Evolutionary conservation across 2,888 invertebrate genomes (phyloP).

Genomic region (Chrysina gloriosa): DNA sequence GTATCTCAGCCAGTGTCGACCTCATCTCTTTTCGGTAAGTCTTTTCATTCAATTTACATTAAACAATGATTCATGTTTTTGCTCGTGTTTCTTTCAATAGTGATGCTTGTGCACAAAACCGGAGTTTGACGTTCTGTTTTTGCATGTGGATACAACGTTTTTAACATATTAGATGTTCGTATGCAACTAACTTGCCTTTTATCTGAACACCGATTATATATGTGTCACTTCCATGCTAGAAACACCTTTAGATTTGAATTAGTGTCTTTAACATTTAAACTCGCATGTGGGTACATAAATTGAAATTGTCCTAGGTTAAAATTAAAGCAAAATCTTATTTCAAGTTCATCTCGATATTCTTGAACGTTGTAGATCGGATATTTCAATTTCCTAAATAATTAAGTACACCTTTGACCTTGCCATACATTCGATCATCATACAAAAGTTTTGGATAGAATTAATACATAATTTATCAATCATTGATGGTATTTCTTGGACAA

Average conservation of each 20-base stretch:
- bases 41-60: conserved; percentile 14
- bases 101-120: conserved; percentile 30
- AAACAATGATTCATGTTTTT: conserved; percentile 34
- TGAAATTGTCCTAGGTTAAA: conserved; percentile 27
- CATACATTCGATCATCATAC: too few species aligned
- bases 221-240: background rate
- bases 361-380: too few species aligned
- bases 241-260: too few species aligned
- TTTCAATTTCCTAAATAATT: too few species aligned
- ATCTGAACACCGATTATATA: too few species aligned
- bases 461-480: too few species aligned
- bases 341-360: too few species aligned
- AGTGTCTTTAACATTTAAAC: background rate
- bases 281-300: background rate
- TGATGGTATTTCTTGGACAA: too few species aligned
- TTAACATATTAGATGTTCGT: background rate
- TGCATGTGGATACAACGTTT: conserved; percentile 15
- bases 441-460: too few species aligned
- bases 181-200: background rate
- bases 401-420: too few species aligned
- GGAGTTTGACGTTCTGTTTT: conserved; percentile 10
- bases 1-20: conserved; percentile 3
- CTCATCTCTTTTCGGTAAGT: conserved; percentile 42
- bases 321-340: background rate
- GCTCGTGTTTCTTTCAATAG: conserved; percentile 35